A percentile compares a stretch with the other conserved stretches of the same genome.
phyloP scores from a whole-genome alignment of 2,888 invertebrate genomes.

The Brachyopa scutellaris region DNA sequence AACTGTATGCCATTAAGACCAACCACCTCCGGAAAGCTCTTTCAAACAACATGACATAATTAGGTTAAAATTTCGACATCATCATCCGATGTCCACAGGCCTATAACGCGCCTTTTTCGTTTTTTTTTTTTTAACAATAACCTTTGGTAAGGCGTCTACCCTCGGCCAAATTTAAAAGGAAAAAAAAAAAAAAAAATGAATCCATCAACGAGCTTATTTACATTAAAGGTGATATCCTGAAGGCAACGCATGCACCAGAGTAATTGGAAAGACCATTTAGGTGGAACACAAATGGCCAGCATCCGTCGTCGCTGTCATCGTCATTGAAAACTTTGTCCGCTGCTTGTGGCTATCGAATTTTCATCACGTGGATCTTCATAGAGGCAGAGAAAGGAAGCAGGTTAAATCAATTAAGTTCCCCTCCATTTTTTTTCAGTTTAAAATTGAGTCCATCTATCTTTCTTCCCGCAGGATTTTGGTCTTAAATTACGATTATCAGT shows the following conservation, averaged over 20 bases:
- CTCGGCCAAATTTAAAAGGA: conserved; percentile 30
- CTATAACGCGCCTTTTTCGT: too few species aligned
- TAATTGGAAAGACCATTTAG: conserved; percentile 43
- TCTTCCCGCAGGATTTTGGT: conserved; percentile 1
- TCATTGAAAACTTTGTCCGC: conserved; percentile 34
- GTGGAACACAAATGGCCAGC: conserved; percentile 5
- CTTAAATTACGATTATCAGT: conserved; percentile 13
- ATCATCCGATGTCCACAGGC: neutral
- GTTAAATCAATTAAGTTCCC: conserved; percentile 55
- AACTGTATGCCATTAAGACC: neutral
- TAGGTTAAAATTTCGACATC: conserved; percentile 18
- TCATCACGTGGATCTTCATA: conserved; percentile 24
- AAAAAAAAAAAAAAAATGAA: too few species aligned
- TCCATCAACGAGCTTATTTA: conserved; percentile 51
- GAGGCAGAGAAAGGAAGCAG: conserved; percentile 35
- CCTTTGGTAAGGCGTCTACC: neutral
- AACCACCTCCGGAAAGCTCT: too few species aligned
- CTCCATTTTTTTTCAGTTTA: neutral
- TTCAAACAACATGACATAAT: neutral
- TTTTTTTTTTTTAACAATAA: too few species aligned
- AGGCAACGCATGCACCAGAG: conserved; percentile 45
- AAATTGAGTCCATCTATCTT: neutral
- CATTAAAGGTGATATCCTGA: conserved; percentile 53
- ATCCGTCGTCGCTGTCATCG: neutral
- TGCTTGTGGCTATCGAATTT: conserved; percentile 44